These are phyloP conservation scores for Pagetopsis macropterus DNA, from an alignment of 2,797 vertebrate species.

Conservation along the genomic window DNA sequence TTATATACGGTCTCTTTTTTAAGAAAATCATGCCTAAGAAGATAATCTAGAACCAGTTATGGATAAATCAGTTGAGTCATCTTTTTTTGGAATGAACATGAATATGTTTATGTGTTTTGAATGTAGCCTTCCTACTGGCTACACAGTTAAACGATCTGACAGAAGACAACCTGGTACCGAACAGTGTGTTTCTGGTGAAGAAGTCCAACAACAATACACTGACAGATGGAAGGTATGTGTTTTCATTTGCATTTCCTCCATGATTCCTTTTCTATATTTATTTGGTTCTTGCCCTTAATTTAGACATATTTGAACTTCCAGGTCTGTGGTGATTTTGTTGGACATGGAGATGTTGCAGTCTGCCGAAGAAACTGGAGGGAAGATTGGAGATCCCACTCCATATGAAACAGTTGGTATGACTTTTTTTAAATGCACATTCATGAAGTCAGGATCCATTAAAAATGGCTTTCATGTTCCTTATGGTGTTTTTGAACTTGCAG, in stretches of 20 bases:
- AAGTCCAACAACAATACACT: constrained; percentile 44
- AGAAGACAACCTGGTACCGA: constrained; percentile 57
- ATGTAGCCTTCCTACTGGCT: constrained; percentile 67
- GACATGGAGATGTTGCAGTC: constrained; percentile 71
- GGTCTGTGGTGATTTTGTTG: constrained; percentile 59
- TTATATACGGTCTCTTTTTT: no score
- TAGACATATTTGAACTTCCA: constrained; percentile 12
- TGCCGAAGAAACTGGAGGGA: constrained; percentile 63
- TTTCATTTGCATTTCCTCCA: not conserved
- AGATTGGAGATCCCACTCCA: constrained; percentile 69
- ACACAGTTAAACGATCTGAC: constrained; percentile 66
- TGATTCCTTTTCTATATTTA: not conserved
- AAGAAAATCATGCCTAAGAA: not conserved
- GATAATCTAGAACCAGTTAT: not conserved
- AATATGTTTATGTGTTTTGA: constrained; percentile 26
- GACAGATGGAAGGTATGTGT: constrained; percentile 66
- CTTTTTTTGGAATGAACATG: not conserved
- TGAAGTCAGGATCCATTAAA: not conserved
- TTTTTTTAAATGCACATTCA: constrained; percentile 11
- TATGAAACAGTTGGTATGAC: constrained; percentile 49
- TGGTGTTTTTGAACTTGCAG: constrained; percentile 47
- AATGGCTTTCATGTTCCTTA: not conserved
- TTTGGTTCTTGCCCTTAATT: not conserved
- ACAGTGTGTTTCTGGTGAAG: constrained; percentile 73
- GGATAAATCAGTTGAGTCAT: not conserved